phyloP scores from a whole-genome alignment of 2,888 invertebrate genomes.

The Chromoteleia sp. region DNA sequence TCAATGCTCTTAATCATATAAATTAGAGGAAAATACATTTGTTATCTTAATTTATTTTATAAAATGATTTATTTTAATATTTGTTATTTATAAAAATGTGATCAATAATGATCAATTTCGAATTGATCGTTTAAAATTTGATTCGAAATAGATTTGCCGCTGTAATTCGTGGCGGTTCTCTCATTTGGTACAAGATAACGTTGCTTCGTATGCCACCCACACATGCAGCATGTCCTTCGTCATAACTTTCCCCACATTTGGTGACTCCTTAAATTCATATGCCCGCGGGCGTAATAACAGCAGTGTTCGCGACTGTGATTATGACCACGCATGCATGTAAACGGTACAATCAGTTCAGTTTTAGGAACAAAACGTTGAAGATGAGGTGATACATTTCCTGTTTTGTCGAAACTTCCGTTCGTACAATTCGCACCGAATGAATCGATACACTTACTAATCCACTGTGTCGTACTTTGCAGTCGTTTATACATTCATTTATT shows the following conservation, averaged over 20 bases:
- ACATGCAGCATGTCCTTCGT: conserved; percentile 49
- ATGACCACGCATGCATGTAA: conserved; percentile 59
- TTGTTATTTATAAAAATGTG: not conserved
- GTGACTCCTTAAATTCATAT: conserved; percentile 63
- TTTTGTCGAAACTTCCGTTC: too few species aligned
- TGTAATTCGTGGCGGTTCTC: conserved; percentile 26
- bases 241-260: conserved; percentile 61
- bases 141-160: conserved; percentile 43
- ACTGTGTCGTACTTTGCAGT: too few species aligned
- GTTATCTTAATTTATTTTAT: too few species aligned
- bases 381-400: conserved; percentile 46
- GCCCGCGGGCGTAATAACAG: conserved; percentile 59
- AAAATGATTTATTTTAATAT: too few species aligned
- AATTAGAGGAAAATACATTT: too few species aligned
- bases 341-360: conserved; percentile 51
- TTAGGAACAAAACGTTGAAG: conserved; percentile 51
- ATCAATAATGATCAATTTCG: not conserved
- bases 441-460: too few species aligned
- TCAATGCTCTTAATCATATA: too few species aligned
- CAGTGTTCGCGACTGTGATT: conserved; percentile 51
- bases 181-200: conserved; percentile 40
- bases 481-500: too few species aligned
- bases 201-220: conserved; percentile 28
- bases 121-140: conserved; percentile 32
- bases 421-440: too few species aligned